Conservation (phyloP, 1,140 invertebrate genomes). For the Hypothenemus hampei region DNA sequence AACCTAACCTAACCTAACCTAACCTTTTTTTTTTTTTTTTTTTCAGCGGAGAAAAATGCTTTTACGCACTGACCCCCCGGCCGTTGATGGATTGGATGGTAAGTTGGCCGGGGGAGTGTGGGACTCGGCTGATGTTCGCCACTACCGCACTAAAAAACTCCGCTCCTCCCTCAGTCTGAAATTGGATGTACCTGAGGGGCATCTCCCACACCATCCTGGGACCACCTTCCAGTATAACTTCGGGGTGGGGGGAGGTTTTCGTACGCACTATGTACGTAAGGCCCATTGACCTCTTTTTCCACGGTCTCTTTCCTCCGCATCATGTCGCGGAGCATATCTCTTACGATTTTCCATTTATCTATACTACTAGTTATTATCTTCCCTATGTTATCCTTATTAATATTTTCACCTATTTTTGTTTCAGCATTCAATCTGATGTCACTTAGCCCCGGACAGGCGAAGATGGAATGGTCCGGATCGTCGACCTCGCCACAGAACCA, state of each 20-base stretch:
- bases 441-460: neutral
- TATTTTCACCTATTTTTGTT: neutral
- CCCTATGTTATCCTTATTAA: neutral
- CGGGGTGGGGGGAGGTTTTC: too few relatives aligned
- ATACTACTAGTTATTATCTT: neutral
- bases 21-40: neutral
- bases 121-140: neutral
- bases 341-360: neutral
- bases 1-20: neutral
- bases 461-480: slow-evolving; percentile 1
- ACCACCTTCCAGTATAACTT: too few relatives aligned
- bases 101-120: neutral
- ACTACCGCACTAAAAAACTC: neutral
- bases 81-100: neutral
- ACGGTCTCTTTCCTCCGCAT: neutral
- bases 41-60: neutral
- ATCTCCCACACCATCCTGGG: too few relatives aligned
- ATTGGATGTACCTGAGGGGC: neutral
- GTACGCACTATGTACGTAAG: neutral
- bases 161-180: too few relatives aligned
- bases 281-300: neutral
- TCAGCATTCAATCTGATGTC: neutral
- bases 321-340: neutral
- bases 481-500: slow-evolving; percentile 1
- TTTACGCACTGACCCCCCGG: neutral